These are phyloP conservation scores for Danaus chrysippus DNA, from an alignment of 2,888 invertebrate species.

Conservation along the genomic window DNA sequence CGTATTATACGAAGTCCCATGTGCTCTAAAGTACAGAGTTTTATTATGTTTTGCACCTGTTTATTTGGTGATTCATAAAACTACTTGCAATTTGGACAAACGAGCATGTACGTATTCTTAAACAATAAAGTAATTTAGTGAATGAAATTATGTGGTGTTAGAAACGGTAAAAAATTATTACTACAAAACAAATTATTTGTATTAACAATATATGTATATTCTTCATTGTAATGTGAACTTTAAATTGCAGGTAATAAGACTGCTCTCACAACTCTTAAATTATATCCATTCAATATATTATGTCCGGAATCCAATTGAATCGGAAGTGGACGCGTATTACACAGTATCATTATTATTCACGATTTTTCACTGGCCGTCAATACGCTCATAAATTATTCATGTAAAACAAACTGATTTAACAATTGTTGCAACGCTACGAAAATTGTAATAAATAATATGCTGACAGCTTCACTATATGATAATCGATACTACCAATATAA, in stretches of 20 bases:
- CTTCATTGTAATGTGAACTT: no score
- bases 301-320: slow-evolving; percentile 37
- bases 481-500: background rate
- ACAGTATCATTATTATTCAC: slow-evolving; percentile 45
- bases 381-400: slow-evolving; percentile 53
- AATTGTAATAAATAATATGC: slow-evolving; percentile 11
- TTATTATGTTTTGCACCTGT: background rate
- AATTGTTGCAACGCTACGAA: slow-evolving; percentile 34
- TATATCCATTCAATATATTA: slow-evolving; percentile 20
- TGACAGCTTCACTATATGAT: background rate
- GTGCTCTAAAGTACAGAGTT: slow-evolving; percentile 17
- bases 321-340: slow-evolving; percentile 40
- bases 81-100: no score
- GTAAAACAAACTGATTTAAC: slow-evolving; percentile 37
- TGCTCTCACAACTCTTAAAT: slow-evolving; percentile 1
- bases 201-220: no score
- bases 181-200: no score
- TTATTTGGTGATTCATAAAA: no score
- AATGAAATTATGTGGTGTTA: no score
- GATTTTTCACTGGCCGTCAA: slow-evolving; percentile 46
- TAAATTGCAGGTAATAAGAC: no score
- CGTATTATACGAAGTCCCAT: slow-evolving; percentile 27
- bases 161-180: no score
- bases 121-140: no score
- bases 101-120: no score